Base-by-base conservation (phyloP, 2,113 vertebrate species). In the Merops nubicus region DNA sequence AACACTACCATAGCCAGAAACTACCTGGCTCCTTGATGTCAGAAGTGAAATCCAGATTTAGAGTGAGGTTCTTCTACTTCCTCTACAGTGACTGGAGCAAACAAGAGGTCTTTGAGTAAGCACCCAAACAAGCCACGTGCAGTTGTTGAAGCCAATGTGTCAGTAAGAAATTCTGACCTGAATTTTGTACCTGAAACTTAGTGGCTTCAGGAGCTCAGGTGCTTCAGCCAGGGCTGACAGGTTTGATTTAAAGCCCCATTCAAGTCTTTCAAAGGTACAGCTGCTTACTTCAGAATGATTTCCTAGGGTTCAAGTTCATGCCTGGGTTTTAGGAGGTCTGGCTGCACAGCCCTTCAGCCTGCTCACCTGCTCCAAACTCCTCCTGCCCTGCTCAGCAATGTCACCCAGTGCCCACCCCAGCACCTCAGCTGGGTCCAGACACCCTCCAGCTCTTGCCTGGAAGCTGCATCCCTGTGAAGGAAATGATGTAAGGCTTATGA, bases 241-340 rank as follows among this genome's bases (percentile, higher is more conserved):
- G 31, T 72, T 63, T 43, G 36, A 48, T 40, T 89, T 77, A 69
- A 81, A 21, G 3, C 15, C 15, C 5, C 14, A 18, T 70, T 82
- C 6, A 4, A 3, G 1, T 28, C 12, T 54, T 85, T n/a, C 45
- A 73, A 65, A 76, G 29, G n/a, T 76, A 67, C 42, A 40, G 51
- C 42, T 89, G 51, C 72, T 85, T 64, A 45, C 23, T 15, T 84
- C 12, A 8, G 33, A 62, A 57, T 36, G 5, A 51, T 25, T 89
- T 79, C 56, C 33, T 19, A 34, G 80, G 6, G 20, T 38, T 74
- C 0, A 3, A 70, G 36, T 9, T 13, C 33, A n/a, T 0, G 0
- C 25, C 43, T 17, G 51, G 40, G 20, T 29, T 85, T 62, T 34
- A 56, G 60, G n/a, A 78, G 51, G 60, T 8, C 9, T 43, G 38